phyloP scores from a whole-genome alignment of 2,113 vertebrate species.

The Crypturellus undulatus region DNA sequence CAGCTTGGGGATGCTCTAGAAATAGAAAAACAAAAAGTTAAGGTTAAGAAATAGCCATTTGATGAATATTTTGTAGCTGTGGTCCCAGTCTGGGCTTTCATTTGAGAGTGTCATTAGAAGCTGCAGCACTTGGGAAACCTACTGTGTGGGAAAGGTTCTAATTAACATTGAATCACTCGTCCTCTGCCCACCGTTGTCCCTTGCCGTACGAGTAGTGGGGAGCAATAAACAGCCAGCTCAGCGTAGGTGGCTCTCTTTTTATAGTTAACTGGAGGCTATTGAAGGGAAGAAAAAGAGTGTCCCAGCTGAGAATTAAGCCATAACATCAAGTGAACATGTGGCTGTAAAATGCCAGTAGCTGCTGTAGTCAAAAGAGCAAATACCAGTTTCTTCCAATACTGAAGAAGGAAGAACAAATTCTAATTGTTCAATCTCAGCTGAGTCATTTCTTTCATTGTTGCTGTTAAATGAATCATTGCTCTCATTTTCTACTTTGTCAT shows the following conservation, averaged over 20 bases:
- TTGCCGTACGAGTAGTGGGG: accelerated
- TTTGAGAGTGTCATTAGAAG: not conserved
- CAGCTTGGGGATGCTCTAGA: not conserved
- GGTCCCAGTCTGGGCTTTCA: not conserved
- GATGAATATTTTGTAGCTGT: not conserved
- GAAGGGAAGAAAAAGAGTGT: not conserved
- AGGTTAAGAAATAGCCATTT: not conserved
- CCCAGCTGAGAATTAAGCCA: slow-evolving; percentile 24
- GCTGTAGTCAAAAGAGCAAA: not conserved
- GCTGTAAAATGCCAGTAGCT: not conserved
- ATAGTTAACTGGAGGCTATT: not conserved
- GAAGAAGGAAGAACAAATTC: not conserved
- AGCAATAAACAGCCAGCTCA: slow-evolving; percentile 5
- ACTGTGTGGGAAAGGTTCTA: slow-evolving; percentile 1
- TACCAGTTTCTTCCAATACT: not conserved
- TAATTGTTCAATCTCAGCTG: not conserved
- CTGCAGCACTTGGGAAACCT: not conserved
- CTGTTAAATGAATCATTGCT: slow-evolving; percentile 26
- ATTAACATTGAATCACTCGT: slow-evolving; percentile 35
- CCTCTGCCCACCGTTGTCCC: not conserved
- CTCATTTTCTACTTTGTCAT: slow-evolving; percentile 1
- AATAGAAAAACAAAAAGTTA: not conserved
- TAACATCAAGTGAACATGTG: not conserved
- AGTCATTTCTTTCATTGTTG: slow-evolving; percentile 3
- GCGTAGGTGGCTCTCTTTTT: slow-evolving; percentile 17